Conservation (phyloP, 2,113 vertebrate genomes). For the Saguinus imperator region DNA sequence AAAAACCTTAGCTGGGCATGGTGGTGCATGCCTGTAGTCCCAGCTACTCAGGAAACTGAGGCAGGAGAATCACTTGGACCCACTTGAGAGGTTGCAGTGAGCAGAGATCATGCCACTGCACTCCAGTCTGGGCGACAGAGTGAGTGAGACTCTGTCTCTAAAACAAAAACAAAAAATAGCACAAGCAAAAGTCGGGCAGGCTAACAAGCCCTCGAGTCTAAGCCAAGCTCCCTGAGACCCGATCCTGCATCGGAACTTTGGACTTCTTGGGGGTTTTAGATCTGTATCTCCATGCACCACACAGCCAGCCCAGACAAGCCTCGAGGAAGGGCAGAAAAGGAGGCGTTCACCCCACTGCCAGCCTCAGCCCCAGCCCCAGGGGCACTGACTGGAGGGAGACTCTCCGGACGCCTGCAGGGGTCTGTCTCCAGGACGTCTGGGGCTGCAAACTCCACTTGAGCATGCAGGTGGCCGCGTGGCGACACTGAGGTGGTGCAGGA, state of each 20-base stretch:
- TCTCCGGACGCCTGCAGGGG: background rate
- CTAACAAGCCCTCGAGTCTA: no score
- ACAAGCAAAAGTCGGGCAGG: fast-evolving
- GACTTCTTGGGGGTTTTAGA: fast-evolving
- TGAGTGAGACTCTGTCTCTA: background rate
- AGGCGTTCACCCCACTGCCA: background rate
- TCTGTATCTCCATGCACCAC: background rate
- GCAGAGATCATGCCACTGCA: background rate
- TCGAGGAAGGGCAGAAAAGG: background rate
- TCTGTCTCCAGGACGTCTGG: background rate
- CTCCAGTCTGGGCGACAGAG: background rate
- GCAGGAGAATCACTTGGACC: background rate
- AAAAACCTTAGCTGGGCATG: background rate
- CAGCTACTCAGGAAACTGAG: background rate
- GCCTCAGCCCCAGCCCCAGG: background rate
- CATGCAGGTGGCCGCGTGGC: background rate
- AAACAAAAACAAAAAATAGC: background rate
- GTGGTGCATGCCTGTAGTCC: background rate
- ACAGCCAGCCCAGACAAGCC: fast-evolving
- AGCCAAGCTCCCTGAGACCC: background rate
- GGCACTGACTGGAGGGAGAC: background rate
- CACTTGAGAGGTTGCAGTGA: background rate
- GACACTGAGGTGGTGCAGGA: background rate
- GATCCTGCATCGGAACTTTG: no score
- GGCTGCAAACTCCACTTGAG: background rate